Conservation (phyloP, 2,113 vertebrate species). For the Neofelis nebulosa region DNA sequence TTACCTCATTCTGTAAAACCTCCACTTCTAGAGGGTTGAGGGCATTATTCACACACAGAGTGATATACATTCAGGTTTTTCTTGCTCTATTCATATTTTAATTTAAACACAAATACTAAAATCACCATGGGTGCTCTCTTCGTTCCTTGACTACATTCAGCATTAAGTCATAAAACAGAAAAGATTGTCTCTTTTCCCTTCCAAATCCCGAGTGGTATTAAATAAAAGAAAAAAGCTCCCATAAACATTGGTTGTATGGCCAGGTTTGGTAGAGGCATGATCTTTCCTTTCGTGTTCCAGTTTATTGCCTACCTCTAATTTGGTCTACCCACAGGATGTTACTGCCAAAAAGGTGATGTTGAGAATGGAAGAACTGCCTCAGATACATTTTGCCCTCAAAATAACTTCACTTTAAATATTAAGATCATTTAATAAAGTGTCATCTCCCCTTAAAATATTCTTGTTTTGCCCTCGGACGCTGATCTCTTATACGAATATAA, state of each 20-base stretch:
- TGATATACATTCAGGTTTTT: background rate
- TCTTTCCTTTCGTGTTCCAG: constrained; percentile 22
- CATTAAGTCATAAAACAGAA: constrained; percentile 77
- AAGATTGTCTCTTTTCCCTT: constrained; percentile 58
- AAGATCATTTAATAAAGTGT: background rate
- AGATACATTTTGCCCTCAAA: background rate
- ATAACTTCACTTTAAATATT: background rate
- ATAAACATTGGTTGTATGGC: constrained; percentile 46
- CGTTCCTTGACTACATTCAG: constrained; percentile 15
- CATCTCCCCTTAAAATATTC: background rate
- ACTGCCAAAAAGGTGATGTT: background rate
- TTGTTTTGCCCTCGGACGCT: background rate
- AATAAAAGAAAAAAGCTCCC: constrained; percentile 67
- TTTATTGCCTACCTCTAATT: background rate
- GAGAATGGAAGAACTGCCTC: background rate
- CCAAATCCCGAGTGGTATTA: constrained; percentile 73
- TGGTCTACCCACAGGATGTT: background rate
- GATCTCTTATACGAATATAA: background rate
- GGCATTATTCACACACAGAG: background rate
- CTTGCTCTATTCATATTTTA: constrained; percentile 2
- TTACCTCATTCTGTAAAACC: background rate
- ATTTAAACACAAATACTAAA: constrained; percentile 51
- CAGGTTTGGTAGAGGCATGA: background rate
- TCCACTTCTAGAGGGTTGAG: background rate
- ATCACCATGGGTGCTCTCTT: constrained; percentile 45